Evolutionary conservation across 1,140 invertebrate genomes (phyloP), one percentile per base, ranked within the genome.

Genomic region (Drosophila serrata): DNA sequence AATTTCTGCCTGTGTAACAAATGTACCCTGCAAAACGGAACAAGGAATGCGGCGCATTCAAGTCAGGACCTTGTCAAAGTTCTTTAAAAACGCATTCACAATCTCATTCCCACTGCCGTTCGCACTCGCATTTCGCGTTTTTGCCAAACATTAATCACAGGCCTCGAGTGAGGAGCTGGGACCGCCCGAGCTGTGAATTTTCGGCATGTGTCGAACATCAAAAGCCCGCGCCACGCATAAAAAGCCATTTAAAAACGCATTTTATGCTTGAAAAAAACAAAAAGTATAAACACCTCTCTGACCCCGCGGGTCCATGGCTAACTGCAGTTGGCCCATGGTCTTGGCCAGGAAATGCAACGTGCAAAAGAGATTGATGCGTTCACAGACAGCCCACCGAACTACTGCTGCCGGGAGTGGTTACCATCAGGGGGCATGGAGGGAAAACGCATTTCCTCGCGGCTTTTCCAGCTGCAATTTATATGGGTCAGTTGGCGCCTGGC

Each of bases 221-320:
- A 90, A 87, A 85, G 86, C 81, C 69, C 81, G 85, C 85, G 86
- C 81, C 85, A 90, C 85, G 85, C 85, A 85, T 85, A 90, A 90
- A 90, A 90, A 81, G 79, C 82, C 87, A 91, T 91, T 91, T 91
- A 91, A 91, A 91, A 91, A 91, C 88, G 82, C 87, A 91, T 91
- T 91, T 91, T 90, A 81, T 90, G 68, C 85, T 43, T 65, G 73
- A 27, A 53, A 35, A 17, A 17, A 17, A 29, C 6, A 33, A 6
- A 13, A 33, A 33, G 19, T 22, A 29, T 29, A 51, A 51, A 64
- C 72, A 58, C 73, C 55, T 39, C 55, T 43, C 29, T 82, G 79
- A 82, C 75, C 82, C 82, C 65, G 46, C 56, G 62, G 82, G 46
- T 53, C 61, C 60, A 64, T 27, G 40, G 31, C 33, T 40, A 49